A percentile compares a stretch with the other conserved stretches of the same genome.
phyloP scores from a whole-genome alignment of 2,888 invertebrate genomes.

The Bedellia somnulentella region DNA sequence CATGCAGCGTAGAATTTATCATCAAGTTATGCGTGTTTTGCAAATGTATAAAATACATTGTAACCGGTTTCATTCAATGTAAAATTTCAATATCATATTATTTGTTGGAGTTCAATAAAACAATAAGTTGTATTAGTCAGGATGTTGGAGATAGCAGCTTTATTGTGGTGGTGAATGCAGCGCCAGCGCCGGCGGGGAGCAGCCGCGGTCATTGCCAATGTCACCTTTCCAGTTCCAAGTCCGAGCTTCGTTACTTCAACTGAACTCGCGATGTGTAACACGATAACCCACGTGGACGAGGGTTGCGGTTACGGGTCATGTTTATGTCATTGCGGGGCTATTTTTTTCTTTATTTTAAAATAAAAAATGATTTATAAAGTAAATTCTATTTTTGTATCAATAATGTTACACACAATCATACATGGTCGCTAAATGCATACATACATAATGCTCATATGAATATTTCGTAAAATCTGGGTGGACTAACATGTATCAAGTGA shows the following conservation, averaged over 20 bases:
- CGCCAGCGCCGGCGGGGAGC: constrained; percentile 12
- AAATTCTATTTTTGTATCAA: too few species aligned
- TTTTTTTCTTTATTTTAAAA: too few species aligned
- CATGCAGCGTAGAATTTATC: too few species aligned
- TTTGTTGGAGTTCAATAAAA: neutral
- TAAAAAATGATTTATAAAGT: too few species aligned
- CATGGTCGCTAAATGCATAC: too few species aligned
- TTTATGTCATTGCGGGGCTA: constrained; percentile 19
- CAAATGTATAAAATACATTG: neutral
- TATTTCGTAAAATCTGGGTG: too few species aligned
- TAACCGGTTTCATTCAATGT: neutral
- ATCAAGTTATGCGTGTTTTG: neutral
- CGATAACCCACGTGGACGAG: constrained; percentile 7
- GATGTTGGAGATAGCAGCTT: constrained; percentile 7
- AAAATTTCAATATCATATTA: neutral
- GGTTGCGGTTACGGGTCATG: too few species aligned
- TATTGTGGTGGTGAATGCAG: constrained; percentile 23
- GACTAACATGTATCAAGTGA: too few species aligned
- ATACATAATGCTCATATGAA: too few species aligned
- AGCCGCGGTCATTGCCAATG: constrained; percentile 41
- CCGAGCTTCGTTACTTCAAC: constrained; percentile 2
- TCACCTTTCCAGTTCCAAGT: constrained; percentile 30
- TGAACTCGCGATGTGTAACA: constrained; percentile 1
- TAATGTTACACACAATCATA: too few species aligned
- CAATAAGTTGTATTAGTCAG: constrained; percentile 1